A percentile compares a stretch with the other conserved stretches of the same genome.
These are phyloP conservation scores for Mechanitis mazaeus DNA, from an alignment of 2,888 invertebrate species.

Conservation along the genomic window DNA sequence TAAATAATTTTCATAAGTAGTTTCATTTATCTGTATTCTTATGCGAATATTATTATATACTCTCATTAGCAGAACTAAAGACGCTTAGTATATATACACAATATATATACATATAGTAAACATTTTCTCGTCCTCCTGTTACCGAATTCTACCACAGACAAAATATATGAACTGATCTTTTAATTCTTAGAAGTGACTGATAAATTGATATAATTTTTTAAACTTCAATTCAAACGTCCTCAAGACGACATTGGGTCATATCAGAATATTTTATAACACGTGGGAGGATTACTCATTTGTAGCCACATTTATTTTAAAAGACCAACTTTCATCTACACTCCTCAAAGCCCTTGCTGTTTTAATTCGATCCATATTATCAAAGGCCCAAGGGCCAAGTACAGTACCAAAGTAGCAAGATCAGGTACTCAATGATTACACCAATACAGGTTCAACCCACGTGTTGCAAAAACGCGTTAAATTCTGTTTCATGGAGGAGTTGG, in stretches of 20 bases:
- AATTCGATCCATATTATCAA: neutral
- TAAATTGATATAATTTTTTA: slow-evolving; percentile 7
- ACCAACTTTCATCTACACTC: neutral
- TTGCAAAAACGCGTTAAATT: slow-evolving; percentile 25
- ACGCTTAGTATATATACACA: too few species aligned
- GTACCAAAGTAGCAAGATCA: neutral
- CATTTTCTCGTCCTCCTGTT: too few species aligned
- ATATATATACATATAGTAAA: too few species aligned
- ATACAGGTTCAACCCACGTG: slow-evolving; percentile 51
- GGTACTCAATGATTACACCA: slow-evolving; percentile 33
- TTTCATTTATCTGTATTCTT: too few species aligned
- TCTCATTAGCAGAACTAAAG: too few species aligned
- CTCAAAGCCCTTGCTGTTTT: neutral
- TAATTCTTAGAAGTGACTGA: neutral
- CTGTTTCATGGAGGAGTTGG: neutral
- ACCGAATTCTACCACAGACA: too few species aligned
- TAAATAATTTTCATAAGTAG: too few species aligned
- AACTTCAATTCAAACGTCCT: slow-evolving; percentile 10
- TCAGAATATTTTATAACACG: slow-evolving; percentile 25
- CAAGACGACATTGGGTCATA: slow-evolving; percentile 12
- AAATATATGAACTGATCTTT: too few species aligned
- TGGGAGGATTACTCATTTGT: slow-evolving; percentile 24
- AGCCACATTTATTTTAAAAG: slow-evolving; percentile 13
- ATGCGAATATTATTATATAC: too few species aligned
- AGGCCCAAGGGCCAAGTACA: neutral